Evolutionary conservation across 2,113 vertebrate species (phyloP).

Genomic region (Cyanoliseus patagonus): DNA sequence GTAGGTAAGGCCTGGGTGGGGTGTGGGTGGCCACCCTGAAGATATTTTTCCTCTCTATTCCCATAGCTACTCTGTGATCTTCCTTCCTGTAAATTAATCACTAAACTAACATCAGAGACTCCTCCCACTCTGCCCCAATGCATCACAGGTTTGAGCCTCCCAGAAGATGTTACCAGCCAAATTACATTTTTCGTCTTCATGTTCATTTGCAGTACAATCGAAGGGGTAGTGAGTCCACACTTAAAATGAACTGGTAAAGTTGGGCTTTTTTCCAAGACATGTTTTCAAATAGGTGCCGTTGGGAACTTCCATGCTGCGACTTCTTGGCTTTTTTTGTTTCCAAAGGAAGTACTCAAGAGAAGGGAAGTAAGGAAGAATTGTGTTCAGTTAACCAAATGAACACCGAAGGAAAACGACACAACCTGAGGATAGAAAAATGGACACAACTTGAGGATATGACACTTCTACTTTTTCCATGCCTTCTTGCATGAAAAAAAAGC

Average conservation of each 20-base stretch:
- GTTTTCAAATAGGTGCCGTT: background rate
- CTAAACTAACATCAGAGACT: background rate
- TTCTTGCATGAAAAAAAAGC: background rate
- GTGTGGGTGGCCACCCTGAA: background rate
- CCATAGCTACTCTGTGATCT: background rate
- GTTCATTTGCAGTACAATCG: background rate
- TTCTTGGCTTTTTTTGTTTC: background rate
- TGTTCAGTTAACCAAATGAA: background rate
- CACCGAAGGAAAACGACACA: background rate
- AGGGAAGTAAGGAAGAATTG: background rate
- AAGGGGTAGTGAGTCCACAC: background rate
- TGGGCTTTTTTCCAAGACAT: background rate
- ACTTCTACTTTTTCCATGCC: background rate
- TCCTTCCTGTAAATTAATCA: constrained; percentile 30
- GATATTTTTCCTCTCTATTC: constrained; percentile 10
- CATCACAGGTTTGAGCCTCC: background rate
- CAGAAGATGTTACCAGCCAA: background rate
- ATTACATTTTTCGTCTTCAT: background rate
- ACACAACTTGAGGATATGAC: background rate
- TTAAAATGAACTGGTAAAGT: background rate
- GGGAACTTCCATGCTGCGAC: background rate
- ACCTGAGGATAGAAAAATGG: background rate
- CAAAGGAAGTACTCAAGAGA: background rate
- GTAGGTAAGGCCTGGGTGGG: background rate
- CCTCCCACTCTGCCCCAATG: background rate